Evolutionary conservation across 2,888 invertebrate genomes (phyloP), one percentile per base, ranked within the genome.

Genomic region (Sesia bembeciformis): DNA sequence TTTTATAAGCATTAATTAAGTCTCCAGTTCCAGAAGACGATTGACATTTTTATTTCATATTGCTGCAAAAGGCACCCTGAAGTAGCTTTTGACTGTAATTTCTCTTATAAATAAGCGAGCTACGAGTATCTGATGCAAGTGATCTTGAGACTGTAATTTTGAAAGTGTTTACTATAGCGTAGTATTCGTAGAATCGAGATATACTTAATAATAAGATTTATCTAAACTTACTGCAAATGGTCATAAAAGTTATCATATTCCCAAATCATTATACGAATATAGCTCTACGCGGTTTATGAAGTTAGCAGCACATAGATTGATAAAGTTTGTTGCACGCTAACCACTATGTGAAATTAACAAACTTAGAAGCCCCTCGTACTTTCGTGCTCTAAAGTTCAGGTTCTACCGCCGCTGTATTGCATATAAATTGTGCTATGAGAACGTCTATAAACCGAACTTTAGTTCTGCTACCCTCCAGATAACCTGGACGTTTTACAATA

Each of bases 291-390:
- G 62, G 65, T 68, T 74, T 73, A 74, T 67, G 68, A 74, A 79
- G 74, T 76, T 75, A 62, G 66, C 61, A 61, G 64, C 68, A 65
- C 72, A 77, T 74, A 78, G 73, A 81, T 84, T 82, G 81, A 78
- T 76, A 82, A 84, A 84, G 76, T 82, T 83, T 74, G 76, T 72
- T 75, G 78, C 76, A 72, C 66, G 67, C 74, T 62, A 72, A 68
- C 75, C 74, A 76, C 75, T 79, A 76, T 80, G 78, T 77, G 76
- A 78, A 82, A 84, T 84, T 84, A 78, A 80, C 81, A 80, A 84
- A 84, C 82, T 83, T 84, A 67, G 54, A 60, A 66, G 68, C 63
- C 69, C 66, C 65, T 70, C 69, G 70, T 72, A 73, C 77, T 74
- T 71, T 74, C 70, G 62, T 67, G 65, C 65, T 70, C 60, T 62